phyloP scores from a whole-genome alignment of 2,797 vertebrate species.

The Orestias chungarensis region DNA sequence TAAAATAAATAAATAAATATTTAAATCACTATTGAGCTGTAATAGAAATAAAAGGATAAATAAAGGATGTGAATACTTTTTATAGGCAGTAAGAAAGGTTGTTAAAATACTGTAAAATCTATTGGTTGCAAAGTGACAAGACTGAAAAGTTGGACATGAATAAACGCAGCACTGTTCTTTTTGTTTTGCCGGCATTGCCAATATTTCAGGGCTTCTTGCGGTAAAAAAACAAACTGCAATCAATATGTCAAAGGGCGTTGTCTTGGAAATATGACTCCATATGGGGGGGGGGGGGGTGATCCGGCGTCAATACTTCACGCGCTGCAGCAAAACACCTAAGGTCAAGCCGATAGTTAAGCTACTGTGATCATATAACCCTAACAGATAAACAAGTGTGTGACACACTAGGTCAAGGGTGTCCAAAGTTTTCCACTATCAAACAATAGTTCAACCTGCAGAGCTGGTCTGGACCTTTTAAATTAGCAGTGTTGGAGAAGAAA shows the following conservation, averaged over 20 bases:
- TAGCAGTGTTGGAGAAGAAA: neutral
- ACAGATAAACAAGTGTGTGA: neutral
- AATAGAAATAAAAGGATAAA: neutral
- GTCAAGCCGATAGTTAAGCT: constrained; percentile 32
- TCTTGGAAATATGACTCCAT: constrained; percentile 49
- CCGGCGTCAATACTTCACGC: constrained; percentile 50
- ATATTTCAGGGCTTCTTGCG: constrained; percentile 42
- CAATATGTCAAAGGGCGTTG: constrained; percentile 43
- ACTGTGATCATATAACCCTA: constrained; percentile 16
- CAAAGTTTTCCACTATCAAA: no score
- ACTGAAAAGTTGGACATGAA: neutral
- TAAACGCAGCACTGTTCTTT: constrained; percentile 12
- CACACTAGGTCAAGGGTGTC: neutral
- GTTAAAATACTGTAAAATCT: neutral
- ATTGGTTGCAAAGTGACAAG: neutral
- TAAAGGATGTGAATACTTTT: neutral
- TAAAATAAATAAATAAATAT: neutral
- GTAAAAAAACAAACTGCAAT: constrained; percentile 44
- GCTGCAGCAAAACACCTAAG: constrained; percentile 47
- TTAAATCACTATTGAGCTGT: neutral
- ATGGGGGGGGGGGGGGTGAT: constrained; percentile 47
- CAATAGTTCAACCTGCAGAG: no score
- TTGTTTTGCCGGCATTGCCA: constrained; percentile 14
- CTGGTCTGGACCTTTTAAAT: no score
- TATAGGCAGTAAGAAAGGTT: neutral